Evolutionary conservation across 2,113 vertebrate genomes (phyloP).

Genomic region (Nestor notabilis): DNA sequence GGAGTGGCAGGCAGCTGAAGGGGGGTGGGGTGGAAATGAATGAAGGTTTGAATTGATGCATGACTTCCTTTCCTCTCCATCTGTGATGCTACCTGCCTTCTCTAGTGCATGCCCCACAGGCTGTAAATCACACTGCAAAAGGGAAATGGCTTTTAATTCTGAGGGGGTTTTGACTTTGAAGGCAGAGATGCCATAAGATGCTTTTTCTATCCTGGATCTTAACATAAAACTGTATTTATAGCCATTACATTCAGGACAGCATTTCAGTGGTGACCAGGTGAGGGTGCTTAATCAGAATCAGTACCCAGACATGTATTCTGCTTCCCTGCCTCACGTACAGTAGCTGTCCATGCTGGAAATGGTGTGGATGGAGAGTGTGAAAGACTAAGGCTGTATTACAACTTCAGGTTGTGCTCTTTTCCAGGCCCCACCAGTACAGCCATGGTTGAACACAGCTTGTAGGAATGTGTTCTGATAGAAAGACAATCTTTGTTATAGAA

Average conservation of each 20-base stretch:
- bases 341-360: not conserved
- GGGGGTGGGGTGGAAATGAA: not conserved
- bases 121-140: not conserved
- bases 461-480: not conserved
- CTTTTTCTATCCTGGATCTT: not conserved
- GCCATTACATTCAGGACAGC: accelerated
- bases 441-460: not conserved
- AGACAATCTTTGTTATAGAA: not conserved
- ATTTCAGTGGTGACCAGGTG: not conserved
- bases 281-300: not conserved
- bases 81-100: not conserved
- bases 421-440: not conserved
- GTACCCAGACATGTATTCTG: not conserved
- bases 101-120: not conserved
- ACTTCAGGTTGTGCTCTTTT: not conserved
- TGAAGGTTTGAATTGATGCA: not conserved
- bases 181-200: not conserved
- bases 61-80: not conserved
- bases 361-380: not conserved
- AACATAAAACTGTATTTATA: not conserved
- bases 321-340: not conserved
- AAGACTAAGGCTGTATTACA: not conserved
- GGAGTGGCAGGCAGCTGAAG: constrained; percentile 40
- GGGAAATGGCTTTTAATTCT: not conserved
- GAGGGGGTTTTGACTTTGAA: not conserved